Conservation (phyloP, 2,888 invertebrate genomes). For the Chorisops tibialis region DNA sequence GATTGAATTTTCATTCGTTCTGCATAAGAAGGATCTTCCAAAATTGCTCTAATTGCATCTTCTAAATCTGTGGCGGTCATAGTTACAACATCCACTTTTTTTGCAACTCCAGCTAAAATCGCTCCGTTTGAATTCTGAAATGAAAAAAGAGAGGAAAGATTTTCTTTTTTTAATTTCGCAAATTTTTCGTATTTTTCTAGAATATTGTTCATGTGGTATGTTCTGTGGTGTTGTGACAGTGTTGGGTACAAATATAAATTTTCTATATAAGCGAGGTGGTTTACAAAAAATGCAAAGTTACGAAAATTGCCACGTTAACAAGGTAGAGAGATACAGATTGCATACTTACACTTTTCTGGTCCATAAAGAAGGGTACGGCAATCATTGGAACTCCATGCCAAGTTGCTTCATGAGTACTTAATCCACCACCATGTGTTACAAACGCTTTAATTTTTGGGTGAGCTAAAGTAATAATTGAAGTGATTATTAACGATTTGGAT, state of each 20-base stretch:
- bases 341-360: constrained; percentile 29
- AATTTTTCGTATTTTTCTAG: too few relatives aligned
- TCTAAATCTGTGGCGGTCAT: constrained; percentile 30
- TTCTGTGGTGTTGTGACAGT: too few relatives aligned
- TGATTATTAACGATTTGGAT: too few relatives aligned
- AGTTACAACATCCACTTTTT: constrained; percentile 34
- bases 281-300: too few relatives aligned
- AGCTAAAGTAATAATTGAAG: constrained; percentile 1
- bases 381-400: constrained; percentile 35
- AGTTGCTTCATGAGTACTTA: constrained; percentile 35
- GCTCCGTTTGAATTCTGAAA: constrained; percentile 10
- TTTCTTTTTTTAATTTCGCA: too few relatives aligned
- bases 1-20: constrained; percentile 48
- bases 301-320: too few relatives aligned
- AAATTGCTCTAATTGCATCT: constrained; percentile 28
- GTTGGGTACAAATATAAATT: too few relatives aligned
- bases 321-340: too few relatives aligned
- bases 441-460: constrained; percentile 31
- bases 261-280: too few relatives aligned
- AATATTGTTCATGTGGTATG: too few relatives aligned
- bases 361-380: constrained; percentile 32
- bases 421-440: constrained; percentile 32
- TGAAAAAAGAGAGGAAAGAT: too few relatives aligned
- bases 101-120: constrained; percentile 33
- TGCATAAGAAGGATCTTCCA: constrained; percentile 30